These are phyloP conservation scores for Orientallactaga bullata DNA, from an alignment of 2,113 vertebrate genomes.

Conservation along the genomic window DNA sequence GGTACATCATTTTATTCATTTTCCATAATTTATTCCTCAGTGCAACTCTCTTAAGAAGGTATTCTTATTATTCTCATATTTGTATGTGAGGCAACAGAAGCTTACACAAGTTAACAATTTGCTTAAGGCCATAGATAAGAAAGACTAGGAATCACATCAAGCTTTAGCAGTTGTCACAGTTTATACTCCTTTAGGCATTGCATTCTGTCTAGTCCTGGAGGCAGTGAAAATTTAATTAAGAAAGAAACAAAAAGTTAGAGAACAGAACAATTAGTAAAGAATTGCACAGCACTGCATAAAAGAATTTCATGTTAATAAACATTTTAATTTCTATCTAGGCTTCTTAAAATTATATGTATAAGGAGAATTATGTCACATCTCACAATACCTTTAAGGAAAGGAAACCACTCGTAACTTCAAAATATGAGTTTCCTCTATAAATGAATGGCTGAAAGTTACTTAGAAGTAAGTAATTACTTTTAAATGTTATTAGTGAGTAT, in stretches of 20 bases:
- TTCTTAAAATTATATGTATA: background rate
- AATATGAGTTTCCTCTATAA: background rate
- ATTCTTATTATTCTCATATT: slow-evolving; percentile 2
- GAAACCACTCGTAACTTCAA: background rate
- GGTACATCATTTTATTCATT: slow-evolving; percentile 16
- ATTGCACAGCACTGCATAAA: background rate
- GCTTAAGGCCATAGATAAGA: background rate
- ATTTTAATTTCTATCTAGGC: background rate
- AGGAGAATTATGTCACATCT: background rate
- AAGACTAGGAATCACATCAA: background rate
- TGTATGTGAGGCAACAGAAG: background rate
- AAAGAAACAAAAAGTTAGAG: background rate
- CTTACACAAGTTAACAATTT: slow-evolving; percentile 38
- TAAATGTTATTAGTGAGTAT: background rate
- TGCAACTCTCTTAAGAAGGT: background rate
- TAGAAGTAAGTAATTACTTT: background rate
- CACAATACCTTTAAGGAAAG: background rate
- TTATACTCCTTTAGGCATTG: background rate
- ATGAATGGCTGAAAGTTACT: background rate
- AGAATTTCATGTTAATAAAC: background rate
- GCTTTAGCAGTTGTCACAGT: background rate
- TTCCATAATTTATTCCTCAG: slow-evolving; percentile 45
- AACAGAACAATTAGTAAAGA: background rate
- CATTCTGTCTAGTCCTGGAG: background rate
- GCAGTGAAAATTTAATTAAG: slow-evolving; percentile 39